Evolutionary conservation across 2,888 invertebrate genomes (phyloP), one percentile per base, ranked within the genome.

Genomic region (Ophraella communa): DNA sequence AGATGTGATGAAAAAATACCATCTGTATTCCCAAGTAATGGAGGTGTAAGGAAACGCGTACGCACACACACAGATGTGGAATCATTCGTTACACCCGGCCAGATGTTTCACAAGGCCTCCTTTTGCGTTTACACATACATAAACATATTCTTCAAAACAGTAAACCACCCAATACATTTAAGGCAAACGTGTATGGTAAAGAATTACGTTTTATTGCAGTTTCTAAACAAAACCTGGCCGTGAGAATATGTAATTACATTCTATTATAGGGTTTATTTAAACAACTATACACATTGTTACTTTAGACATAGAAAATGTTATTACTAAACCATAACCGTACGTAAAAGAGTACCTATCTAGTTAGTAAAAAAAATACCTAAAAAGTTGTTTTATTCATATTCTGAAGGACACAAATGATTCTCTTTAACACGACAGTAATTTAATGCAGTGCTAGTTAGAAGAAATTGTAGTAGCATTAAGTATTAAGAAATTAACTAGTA

Each of bases 21-120:
- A 51, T 51, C 49, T 51, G 49, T 27, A 51, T 27, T 51, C 27
- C 49, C n/a, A 17, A 51, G 27, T 10, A 51, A 17, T 24, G 49
- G 49, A 51, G 49, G 49, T 51, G 49, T 51, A 51, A 51, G 49
- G 27, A 51, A 51, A 21, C 45, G 45, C 45, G 17, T 14, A 39
- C 27, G 3, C 8, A 27, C 3, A 45, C 45, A 45, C 45, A 47
- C 45, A 47, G 45, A 47, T 51, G 49, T 27, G 49, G 10, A 14
- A 24, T 51, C 27, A 51, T 51, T 51, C 49, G 49, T 51, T 51
- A 14, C 24, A n/a, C 23, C 24, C 11, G 10, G 10, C 49, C 49
- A 51, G 49, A 51, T 51, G 49, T 24, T 51, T 7, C 14, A 24
- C 21, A 51, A 51, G 49, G 4, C 21, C 49, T 51, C 27, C 27